Percentiles rank a stretch among this genome's conserved stretches.
Evolutionary conservation across 92 coral and sea anemone species (phyloP).

Genomic region (Hydrozoanthus gracilis): DNA sequence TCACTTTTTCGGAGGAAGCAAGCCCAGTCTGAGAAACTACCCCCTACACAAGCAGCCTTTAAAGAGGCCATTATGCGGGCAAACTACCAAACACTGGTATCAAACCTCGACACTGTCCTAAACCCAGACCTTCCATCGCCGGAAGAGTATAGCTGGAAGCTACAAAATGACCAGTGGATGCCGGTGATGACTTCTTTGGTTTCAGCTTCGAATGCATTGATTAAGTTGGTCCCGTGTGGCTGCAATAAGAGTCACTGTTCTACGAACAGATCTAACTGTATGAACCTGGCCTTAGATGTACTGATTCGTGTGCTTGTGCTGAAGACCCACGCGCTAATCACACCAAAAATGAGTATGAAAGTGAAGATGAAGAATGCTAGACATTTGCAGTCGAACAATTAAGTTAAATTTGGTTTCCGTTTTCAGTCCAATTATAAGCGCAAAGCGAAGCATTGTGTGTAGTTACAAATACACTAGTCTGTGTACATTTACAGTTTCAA

Average conservation of each 20-base stretch:
- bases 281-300: conserved; percentile 7
- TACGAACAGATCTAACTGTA: background rate
- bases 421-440: background rate
- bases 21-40: conserved; percentile 60
- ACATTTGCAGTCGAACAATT: background rate
- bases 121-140: conserved; percentile 57
- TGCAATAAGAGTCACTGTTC: background rate
- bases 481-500: background rate
- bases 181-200: background rate
- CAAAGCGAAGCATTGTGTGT: background rate
- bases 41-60: conserved; percentile 62
- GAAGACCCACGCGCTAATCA: too few species aligned
- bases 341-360: background rate
- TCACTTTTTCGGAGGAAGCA: conserved; percentile 55
- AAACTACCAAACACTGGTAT: conserved; percentile 51
- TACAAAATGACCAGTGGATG: conserved; percentile 25
- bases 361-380: conserved; percentile 16
- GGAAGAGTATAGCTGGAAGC: conserved; percentile 57
- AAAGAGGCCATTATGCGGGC: conserved; percentile 53
- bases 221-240: background rate
- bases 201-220: background rate
- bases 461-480: background rate
- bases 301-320: conserved; percentile 10
- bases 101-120: conserved; percentile 42
- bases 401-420: background rate